Evolutionary conservation across 2,113 vertebrate species (phyloP).

Genomic region (Anolis carolinensis): DNA sequence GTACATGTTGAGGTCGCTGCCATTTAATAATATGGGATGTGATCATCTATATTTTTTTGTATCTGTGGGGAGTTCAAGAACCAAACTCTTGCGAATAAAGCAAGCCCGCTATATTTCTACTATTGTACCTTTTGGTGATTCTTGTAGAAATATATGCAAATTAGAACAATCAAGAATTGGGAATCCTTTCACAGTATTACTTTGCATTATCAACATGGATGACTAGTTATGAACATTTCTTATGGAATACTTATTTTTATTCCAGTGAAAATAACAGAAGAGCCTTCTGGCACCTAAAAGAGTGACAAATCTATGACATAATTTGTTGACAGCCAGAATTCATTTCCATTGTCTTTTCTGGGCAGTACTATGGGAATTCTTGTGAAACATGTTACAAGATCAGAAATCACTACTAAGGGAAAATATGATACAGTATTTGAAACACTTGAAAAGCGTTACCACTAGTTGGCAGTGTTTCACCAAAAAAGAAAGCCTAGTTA

Average conservation of each 20-base stretch:
- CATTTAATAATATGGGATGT: too few relatives aligned
- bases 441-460: constrained; percentile 24
- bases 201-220: background rate
- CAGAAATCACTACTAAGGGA: background rate
- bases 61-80: too few relatives aligned
- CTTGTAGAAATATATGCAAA: background rate
- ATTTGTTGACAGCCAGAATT: background rate
- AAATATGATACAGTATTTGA: background rate
- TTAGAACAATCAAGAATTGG: too few relatives aligned
- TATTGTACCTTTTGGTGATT: background rate
- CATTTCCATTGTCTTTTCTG: background rate
- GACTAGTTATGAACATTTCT: background rate
- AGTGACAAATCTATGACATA: background rate
- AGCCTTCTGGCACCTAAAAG: background rate
- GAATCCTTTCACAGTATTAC: background rate
- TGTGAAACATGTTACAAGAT: background rate
- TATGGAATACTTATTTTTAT: background rate
- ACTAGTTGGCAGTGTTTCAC: constrained; percentile 66
- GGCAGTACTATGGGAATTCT: background rate
- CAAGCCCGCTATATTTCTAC: background rate
- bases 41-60: too few relatives aligned
- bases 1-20: too few relatives aligned
- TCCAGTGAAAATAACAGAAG: background rate
- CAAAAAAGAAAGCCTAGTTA: constrained; percentile 20
- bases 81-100: too few relatives aligned